Evolutionary conservation across 2,797 vertebrate genomes (phyloP).

Genomic region (Anabacerthia variegaticeps): DNA sequence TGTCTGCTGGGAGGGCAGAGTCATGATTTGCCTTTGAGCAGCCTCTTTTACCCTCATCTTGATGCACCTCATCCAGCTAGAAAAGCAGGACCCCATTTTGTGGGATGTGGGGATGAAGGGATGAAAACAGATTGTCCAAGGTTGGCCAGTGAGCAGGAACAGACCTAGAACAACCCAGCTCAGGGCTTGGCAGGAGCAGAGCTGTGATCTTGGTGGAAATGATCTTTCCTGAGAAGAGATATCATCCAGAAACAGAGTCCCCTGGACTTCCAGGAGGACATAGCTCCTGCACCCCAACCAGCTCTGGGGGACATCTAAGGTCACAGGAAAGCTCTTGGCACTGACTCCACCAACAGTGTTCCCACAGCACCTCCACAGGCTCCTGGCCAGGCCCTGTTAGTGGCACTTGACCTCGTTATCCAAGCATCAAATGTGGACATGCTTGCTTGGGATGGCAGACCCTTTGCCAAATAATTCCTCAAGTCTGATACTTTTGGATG

Average conservation of each 20-base stretch:
- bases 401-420: not conserved
- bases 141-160: not conserved
- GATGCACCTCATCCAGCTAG: not conserved
- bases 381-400: not conserved
- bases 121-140: not conserved
- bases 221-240: not conserved
- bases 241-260: fast-evolving
- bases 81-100: fast-evolving
- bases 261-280: not conserved
- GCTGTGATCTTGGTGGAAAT: not conserved
- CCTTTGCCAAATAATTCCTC: not conserved
- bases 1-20: not conserved
- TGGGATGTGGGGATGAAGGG: not conserved
- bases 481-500: not conserved
- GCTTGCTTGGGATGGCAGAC: not conserved
- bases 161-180: not conserved
- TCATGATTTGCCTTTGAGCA: not conserved
- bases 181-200: not conserved
- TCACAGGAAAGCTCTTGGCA: not conserved
- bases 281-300: not conserved
- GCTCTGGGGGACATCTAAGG: not conserved
- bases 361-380: not conserved
- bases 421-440: fast-evolving
- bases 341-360: fast-evolving
- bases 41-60: fast-evolving